Conservation (phyloP, 2,113 vertebrate genomes). For the Nycticryphes semicollaris region DNA sequence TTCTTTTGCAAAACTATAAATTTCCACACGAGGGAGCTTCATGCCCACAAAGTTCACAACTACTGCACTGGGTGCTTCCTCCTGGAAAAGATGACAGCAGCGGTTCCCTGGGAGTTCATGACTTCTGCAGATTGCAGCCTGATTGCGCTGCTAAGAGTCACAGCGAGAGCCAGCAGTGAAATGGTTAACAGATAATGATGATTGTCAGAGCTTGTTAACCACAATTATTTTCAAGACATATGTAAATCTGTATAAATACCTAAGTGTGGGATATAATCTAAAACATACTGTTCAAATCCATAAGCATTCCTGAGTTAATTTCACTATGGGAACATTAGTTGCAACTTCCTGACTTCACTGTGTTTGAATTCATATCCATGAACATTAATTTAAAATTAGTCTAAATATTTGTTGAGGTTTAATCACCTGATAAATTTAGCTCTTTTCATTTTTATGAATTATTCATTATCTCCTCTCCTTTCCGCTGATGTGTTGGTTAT, state of each 20-base stretch:
- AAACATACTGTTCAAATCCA: slow-evolving; percentile 62
- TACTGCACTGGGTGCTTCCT: neutral
- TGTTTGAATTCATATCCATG: slow-evolving; percentile 64
- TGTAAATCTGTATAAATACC: slow-evolving; percentile 66
- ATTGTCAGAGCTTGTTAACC: slow-evolving; percentile 65
- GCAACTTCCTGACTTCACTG: slow-evolving; percentile 60
- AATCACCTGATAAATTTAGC: slow-evolving; percentile 70
- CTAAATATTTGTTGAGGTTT: slow-evolving; percentile 69
- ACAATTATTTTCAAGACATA: slow-evolving; percentile 62
- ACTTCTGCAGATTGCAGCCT: neutral
- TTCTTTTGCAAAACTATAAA: neutral
- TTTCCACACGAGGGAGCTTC: slow-evolving; percentile 59
- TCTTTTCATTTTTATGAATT: slow-evolving; percentile 69
- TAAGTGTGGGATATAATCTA: slow-evolving; percentile 50
- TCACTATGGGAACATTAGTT: slow-evolving; percentile 46
- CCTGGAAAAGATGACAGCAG: neutral
- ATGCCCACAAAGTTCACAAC: neutral
- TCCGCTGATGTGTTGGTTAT: slow-evolving; percentile 47
- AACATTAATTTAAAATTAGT: slow-evolving; percentile 69
- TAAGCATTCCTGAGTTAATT: slow-evolving; percentile 59
- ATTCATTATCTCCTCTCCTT: slow-evolving; percentile 60
- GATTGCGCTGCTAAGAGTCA: neutral
- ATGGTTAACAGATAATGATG: slow-evolving; percentile 57
- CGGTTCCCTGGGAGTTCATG: accelerated
- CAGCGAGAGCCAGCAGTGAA: neutral